Base-by-base conservation (phyloP, 1,140 invertebrate genomes). In the Trachymyrmex cornetzi region DNA sequence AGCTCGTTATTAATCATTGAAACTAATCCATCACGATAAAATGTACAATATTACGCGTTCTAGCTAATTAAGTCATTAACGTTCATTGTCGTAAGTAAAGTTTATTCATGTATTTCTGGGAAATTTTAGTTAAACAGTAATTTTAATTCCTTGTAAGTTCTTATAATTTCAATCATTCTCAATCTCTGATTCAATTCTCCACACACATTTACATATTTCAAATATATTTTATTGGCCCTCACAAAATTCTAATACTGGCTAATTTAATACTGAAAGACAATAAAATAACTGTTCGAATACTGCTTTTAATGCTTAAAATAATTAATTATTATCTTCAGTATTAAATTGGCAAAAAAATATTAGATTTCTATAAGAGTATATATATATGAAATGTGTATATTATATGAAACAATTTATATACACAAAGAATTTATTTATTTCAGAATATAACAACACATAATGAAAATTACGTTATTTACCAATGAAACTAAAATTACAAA, bases 1-100 rank as follows among this genome's bases (percentile, higher is more conserved):
- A 57, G 22, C 24, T 48, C 2, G 57, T 84, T 75, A 84, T 84
- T 82, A 61, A 82, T 84, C 38, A 63, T 61, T 63, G 38, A 74
- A 82, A 61, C 55, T 50, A 84, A 53, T 84, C 38, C n/a, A 75
- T 75, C 57, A 59, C 34, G 9, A 12, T 27, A 12, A 38, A 38
- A 48, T n/a, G 34, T 82, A 30, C n/a, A 50, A 71, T 61, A 19
- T 75, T 61, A 34, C 14, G 34, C n/a, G 57, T 50, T 84, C 50
- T 61, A 57, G 14, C 27, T 50, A 61, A 84, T 84, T 63, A 75
- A 75, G 0, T 27, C 48, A 38, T 74, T 74, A 48, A 30, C 12
- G 12, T 48, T 50, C n/a, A 34, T 81, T 71, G 27, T 67, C 4
- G 6, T 19, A 16, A n/a, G 14, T n/a, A 22, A 79, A 67, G 14